phyloP scores from a whole-genome alignment of 2,888 invertebrate species.

The Drosophila prolongata region DNA sequence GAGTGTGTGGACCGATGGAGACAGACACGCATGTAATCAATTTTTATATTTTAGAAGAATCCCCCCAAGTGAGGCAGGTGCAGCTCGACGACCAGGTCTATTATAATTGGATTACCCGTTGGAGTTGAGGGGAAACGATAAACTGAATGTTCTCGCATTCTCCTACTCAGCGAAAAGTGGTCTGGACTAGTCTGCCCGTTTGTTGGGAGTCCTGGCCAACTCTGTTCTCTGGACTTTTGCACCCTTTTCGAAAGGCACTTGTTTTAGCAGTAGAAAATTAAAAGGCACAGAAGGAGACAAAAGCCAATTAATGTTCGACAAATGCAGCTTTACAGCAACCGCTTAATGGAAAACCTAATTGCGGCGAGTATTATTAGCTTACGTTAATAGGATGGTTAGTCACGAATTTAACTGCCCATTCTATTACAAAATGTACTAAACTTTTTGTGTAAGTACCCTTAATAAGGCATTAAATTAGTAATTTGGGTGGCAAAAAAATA shows the following conservation, averaged over 20 bases:
- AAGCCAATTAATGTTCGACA: neutral
- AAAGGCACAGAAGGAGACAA: neutral
- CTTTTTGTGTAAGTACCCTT: neutral
- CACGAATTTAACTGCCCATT: neutral
- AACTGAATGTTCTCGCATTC: slow-evolving; percentile 57
- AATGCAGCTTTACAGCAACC: neutral
- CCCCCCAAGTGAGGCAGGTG: slow-evolving; percentile 63
- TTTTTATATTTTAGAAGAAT: slow-evolving; percentile 72
- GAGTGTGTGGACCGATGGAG: slow-evolving; percentile 44
- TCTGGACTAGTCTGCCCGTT: slow-evolving; percentile 21
- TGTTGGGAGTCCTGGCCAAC: slow-evolving; percentile 20
- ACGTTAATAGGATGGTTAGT: neutral
- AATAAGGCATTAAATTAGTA: no score
- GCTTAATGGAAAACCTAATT: neutral
- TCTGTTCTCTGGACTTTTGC: slow-evolving; percentile 4
- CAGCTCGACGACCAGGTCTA: slow-evolving; percentile 45
- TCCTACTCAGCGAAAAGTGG: slow-evolving; percentile 45
- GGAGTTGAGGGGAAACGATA: slow-evolving; percentile 43
- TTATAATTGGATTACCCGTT: slow-evolving; percentile 72
- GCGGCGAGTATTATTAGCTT: neutral
- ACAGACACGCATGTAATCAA: slow-evolving; percentile 75
- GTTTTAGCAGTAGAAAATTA: neutral
- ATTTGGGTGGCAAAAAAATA: no score
- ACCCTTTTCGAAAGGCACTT: slow-evolving; percentile 1
- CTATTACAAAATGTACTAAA: neutral